Conservation (phyloP, 2,888 invertebrate genomes). For the Hymenopus coronatus region DNA sequence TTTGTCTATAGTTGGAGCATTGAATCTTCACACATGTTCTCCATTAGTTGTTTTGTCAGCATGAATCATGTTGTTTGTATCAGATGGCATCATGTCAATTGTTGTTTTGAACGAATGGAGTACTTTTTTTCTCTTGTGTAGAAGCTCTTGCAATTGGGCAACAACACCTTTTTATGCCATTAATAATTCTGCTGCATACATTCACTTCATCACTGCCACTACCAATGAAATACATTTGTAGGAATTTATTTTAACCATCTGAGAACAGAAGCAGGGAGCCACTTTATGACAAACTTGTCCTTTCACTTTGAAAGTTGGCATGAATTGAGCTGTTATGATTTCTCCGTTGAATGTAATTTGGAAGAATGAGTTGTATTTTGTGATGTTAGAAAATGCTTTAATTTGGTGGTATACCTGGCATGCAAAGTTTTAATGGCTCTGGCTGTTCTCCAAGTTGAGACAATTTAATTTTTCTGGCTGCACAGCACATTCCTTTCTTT, state of each 20-base stretch:
- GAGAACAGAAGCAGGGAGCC: background rate
- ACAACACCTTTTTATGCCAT: constrained; percentile 15
- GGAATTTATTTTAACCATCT: background rate
- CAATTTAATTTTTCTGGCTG: constrained; percentile 24
- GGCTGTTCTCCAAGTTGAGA: constrained; percentile 23
- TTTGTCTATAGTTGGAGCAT: constrained; percentile 19
- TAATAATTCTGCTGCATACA: background rate
- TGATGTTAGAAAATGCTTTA: constrained; percentile 14
- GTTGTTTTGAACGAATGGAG: constrained; percentile 6
- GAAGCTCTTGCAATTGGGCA: constrained; percentile 10
- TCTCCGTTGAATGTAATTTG: background rate
- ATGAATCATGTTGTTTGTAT: constrained; percentile 15
- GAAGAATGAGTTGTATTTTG: background rate
- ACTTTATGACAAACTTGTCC: background rate
- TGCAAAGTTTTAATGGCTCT: constrained; percentile 28
- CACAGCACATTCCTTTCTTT: constrained; percentile 8
- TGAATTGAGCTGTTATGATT: background rate
- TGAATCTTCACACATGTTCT: background rate
- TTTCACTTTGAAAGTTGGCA: constrained; percentile 2
- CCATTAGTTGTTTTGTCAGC: background rate
- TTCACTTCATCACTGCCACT: constrained; percentile 11
- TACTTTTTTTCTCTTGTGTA: constrained; percentile 20
- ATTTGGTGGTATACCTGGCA: constrained; percentile 21
- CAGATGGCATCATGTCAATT: background rate
- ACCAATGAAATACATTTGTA: constrained; percentile 21